Base-by-base conservation (phyloP, 2,888 invertebrate species). In the Adelognathus sp. region DNA sequence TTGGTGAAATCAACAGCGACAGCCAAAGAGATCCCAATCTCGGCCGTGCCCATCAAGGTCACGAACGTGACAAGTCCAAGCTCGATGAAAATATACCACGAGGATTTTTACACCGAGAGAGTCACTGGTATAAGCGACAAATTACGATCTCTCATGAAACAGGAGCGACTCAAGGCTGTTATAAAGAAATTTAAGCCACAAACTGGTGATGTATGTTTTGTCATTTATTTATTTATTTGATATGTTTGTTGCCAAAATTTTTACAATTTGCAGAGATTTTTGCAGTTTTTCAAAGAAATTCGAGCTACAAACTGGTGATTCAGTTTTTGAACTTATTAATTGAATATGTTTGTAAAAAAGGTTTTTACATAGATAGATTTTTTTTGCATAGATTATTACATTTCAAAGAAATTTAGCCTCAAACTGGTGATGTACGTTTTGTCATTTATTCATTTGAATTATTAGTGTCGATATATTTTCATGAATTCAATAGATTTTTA, bases 61-160 rank as follows among this genome's bases (percentile, higher is more conserved):
- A 87, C 87, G 6, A 87, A 86, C 63, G 75, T 88, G 31, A 39
- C 86, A 21, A 86, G 83, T 82, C 90, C 89, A 2, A 88, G 84
- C 14, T 61, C 73, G 3, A 85, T 90, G 11, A 76, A 83, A 79
- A 83, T 89, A 3, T 80, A 80, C 50, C 75, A 86, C 56, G 67
- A 66, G 0, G 50, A 82, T 3, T 36, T 69, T 41, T 78, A 84
- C 44, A 18, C 39, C 1, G 44, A 66, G 4, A 69, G 52, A 21
- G 63, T 85, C 14, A 44, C 79, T 7, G 54, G 6, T 21, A 82
- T 89, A 9, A 72, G 21, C 9, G 56, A 33, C 7, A 74, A 81
- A 50, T 74, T 89, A 36, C 56, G 74, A 27, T 3, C 27, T 6
- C 54, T 44, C 6, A 74, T 50, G 39, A 44, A 76, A 31, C 39